Base-by-base conservation (phyloP, 2,888 invertebrate genomes). In the Chamaedrilus cognettii region DNA sequence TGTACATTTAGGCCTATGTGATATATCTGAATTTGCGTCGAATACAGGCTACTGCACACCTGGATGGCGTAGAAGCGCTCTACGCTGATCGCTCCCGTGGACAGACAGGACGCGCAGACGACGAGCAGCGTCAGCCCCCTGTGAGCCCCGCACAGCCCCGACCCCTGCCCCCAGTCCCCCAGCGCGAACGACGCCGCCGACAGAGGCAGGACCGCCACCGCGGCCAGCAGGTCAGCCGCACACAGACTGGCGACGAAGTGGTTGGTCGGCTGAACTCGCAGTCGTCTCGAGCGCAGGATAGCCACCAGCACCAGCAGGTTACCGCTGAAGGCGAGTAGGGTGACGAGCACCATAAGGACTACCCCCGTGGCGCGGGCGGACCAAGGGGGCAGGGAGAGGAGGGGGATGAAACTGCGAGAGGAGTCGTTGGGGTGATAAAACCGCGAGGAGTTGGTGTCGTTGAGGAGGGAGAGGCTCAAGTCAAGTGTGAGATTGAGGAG, bases 211-310 rank as follows among this genome's bases (percentile, higher is more conserved):
- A 60, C 60, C 23, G 42, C 7, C 26, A 60, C 3, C 1, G 60
- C n/a, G 42, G 33, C 49, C 15, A 60, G 60, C 35, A 60, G 60
- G 26, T 60, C 60, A 19, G 35, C 35, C 26, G 42, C 4, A 30
- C 60, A 60, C 34, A 60, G 60, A 33, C 35, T 60, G 42, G 42
- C 7, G 34, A 60, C 60, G 60, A 60, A 60, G 34, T 34, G 28
- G 60, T 60, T 60, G 42, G 34, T 60, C 34, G 42, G 60, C 42
- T 60, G 60, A 26, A 30, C 33, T n/a, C 60, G 60, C n/a, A 60
- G 60, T 5, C 28, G 15, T 0, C 34, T 26, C 1, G 42, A 7
- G 7, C 42, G 1, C 11, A 42, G 35, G 23, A 60, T 33, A 26
- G 42, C 42, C 35, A 42, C 34, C 19, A 60, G n/a, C 2, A 60